Evolutionary conservation across 1,140 invertebrate genomes (phyloP).

Genomic region (Argopecten irradians): DNA sequence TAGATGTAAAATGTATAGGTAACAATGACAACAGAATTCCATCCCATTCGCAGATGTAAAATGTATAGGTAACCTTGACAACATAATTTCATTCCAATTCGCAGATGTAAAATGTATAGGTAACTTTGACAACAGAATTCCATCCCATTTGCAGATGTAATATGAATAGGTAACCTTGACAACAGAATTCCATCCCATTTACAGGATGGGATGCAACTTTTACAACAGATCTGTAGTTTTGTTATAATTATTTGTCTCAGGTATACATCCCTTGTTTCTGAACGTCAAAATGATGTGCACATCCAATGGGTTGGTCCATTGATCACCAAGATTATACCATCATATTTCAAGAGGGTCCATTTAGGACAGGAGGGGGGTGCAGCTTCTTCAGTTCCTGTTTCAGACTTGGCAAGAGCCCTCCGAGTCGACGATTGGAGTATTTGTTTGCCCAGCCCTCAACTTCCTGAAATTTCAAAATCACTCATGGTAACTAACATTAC

Average conservation of each 20-base stretch:
- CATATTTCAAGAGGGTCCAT: constrained; percentile 29
- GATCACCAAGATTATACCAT: background rate
- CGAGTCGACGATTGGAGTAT: constrained; percentile 39
- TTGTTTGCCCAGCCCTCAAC: constrained; percentile 52
- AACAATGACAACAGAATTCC: too few relatives aligned
- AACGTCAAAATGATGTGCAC: too few relatives aligned
- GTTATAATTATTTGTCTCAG: too few relatives aligned
- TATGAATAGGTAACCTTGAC: background rate
- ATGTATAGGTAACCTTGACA: too few relatives aligned
- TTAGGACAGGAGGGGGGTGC: constrained; percentile 38
- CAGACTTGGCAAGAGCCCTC: constrained; percentile 45
- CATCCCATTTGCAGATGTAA: background rate
- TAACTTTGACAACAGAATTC: background rate
- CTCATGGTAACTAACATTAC: too few relatives aligned
- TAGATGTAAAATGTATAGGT: background rate
- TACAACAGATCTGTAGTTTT: too few relatives aligned
- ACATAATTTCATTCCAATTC: too few relatives aligned
- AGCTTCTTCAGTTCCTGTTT: constrained; percentile 53
- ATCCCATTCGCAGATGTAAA: background rate
- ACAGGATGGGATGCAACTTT: too few relatives aligned
- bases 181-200: background rate
- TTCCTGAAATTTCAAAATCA: constrained; percentile 36
- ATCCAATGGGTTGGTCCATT: constrained; percentile 6
- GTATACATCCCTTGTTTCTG: too few relatives aligned
- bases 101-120: background rate